Evolutionary conservation across 2,113 vertebrate species (phyloP), one percentile per base, ranked within the genome.

Genomic region (Ibidorhyncha struthersii): DNA sequence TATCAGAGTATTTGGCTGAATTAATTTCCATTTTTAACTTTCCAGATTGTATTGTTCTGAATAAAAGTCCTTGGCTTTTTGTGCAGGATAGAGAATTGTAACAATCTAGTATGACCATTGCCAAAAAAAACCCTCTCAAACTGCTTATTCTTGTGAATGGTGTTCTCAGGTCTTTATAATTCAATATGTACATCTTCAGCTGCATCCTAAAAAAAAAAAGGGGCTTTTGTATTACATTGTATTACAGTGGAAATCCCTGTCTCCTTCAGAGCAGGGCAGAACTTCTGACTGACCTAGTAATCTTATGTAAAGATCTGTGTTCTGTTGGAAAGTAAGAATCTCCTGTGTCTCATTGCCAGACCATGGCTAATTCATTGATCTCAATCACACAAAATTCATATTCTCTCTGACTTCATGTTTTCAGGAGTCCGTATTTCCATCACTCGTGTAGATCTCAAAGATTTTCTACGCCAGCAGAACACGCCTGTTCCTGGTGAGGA

Each of bases 11-110:
- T 82, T 56, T 88, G 73, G 38, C 66, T 88, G 74, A 96, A 40
- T 61, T 69, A 36, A 73, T 77, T 89, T 87, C 40, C 19, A 29
- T 72, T 82, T 93, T 82, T 77, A 36, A 43, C 26, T 74, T 92
- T 58, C 58, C 40, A 61, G 16, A 56, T 58, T 87, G 40, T 76
- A 43, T 85, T 79, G 91, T 79, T 91, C 82, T 62, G 66, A 95
- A 90, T 96, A 96, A 96, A 96, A 91, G 13, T 79, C 27, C 36
- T 91, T 94, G 77, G 21, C 61, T 70, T 89, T 94, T 94, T 76
- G 49, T 72, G 84, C 49, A 38, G 49, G 43, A 32, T 84, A 65
- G 52, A 91, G 3, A 1, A 52, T 59, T 53, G 14, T 67, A 79
- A 85, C 81, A 27, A 69, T 82, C 40, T 89, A 25, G 38, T 71